Percentiles rank a stretch among this genome's conserved stretches.
phyloP scores from a whole-genome alignment of 2,113 vertebrate genomes.

The Gnathonemus echidnorhynchus region DNA sequence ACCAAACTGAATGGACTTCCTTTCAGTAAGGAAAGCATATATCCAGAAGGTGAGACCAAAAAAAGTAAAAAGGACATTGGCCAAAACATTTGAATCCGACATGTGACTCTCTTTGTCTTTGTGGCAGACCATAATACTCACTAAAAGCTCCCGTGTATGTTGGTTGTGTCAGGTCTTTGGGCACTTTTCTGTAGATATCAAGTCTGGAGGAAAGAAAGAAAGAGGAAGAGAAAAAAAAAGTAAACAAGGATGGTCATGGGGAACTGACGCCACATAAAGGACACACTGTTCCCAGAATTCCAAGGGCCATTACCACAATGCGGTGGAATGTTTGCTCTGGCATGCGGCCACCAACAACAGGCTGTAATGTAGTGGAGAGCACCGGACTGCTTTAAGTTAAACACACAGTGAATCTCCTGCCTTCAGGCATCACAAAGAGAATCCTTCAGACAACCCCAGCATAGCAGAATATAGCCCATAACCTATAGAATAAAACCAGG shows the following conservation, averaged over 20 bases:
- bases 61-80: not conserved
- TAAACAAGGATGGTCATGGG: conserved; percentile 43
- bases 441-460: not conserved
- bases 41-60: not conserved
- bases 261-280: conserved; percentile 38
- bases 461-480: not conserved
- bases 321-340: conserved; percentile 60
- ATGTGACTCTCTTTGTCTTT: not conserved
- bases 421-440: not conserved
- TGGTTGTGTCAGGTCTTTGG: conserved; percentile 98
- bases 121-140: conserved; percentile 63
- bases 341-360: conserved; percentile 38
- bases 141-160: conserved; percentile 97
- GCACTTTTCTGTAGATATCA: conserved; percentile 99
- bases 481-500: not conserved
- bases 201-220: conserved; percentile 67
- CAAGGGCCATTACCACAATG: conserved; percentile 48
- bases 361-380: conserved; percentile 26
- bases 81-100: not conserved
- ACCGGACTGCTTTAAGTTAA: conserved; percentile 10
- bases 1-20: not conserved
- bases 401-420: not conserved
- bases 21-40: not conserved
- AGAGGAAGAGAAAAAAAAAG: conserved; percentile 18
- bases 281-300: conserved; percentile 58